These are phyloP conservation scores for Zootoca vivipara DNA, from an alignment of 2,113 vertebrate genomes.

Conservation along the genomic window DNA sequence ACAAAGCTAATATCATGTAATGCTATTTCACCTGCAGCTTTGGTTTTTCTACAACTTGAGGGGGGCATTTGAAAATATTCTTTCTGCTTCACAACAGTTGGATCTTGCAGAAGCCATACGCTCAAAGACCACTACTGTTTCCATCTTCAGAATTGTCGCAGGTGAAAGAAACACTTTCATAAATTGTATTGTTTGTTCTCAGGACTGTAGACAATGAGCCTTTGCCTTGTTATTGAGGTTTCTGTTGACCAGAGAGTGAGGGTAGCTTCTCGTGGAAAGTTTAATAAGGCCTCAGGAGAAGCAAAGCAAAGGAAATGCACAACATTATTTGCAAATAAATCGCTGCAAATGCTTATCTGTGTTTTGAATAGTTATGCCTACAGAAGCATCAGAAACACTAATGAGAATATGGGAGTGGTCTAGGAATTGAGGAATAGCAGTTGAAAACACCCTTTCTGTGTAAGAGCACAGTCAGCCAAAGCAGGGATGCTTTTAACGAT, in stretches of 20 bases:
- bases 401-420: slow-evolving; percentile 24
- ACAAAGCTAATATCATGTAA: background rate
- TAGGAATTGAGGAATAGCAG: background rate
- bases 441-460: background rate
- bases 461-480: background rate
- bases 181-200: slow-evolving; percentile 22
- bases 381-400: slow-evolving; percentile 6
- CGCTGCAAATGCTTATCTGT: background rate
- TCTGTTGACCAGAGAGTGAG: slow-evolving; percentile 21
- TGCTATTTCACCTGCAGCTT: background rate
- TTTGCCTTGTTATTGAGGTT: slow-evolving; percentile 15
- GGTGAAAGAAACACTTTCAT: slow-evolving; percentile 15
- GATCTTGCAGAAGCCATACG: background rate
- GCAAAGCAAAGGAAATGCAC: slow-evolving; percentile 12
- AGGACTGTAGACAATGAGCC: slow-evolving; percentile 9
- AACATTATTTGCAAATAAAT: slow-evolving; percentile 37
- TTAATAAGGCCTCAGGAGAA: slow-evolving; percentile 30
- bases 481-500: slow-evolving; percentile 21
- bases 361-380: slow-evolving; percentile 17
- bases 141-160: background rate
- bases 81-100: background rate
- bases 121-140: background rate
- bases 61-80: background rate
- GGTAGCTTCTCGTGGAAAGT: slow-evolving; percentile 10
- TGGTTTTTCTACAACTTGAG: background rate